Base-by-base conservation (phyloP, 1,140 invertebrate genomes). In the Stratiolaelaps scimitus region DNA sequence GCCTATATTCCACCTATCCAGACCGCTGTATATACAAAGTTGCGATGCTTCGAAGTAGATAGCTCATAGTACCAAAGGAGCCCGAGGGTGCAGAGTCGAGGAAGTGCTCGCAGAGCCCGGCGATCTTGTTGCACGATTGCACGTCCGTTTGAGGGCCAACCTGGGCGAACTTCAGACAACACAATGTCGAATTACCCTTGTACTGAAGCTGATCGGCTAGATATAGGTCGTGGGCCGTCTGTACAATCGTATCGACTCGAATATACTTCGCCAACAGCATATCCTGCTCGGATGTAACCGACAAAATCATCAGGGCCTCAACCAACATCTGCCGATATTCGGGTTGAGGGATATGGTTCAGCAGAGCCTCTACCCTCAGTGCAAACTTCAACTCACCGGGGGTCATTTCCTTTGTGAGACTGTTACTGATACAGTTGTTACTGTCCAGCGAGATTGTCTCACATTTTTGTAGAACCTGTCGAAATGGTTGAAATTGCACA, bases 31-130 rank as follows among this genome's bases (percentile, higher is more conserved):
- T 60, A 26, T 60, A 60, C 26, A 60, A 34, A 0, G 80, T 76
- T 45, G 86, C 85, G 17, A 91, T 82, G 47, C 92, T 88, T 72
- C 89, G 82, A 30, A 91, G 88, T 71, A 98, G 82, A 72, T 98
- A 98, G 0, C 92, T 94, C 89, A 97, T 96, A 19, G 94, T 97
- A 66, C 95, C 95, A 77, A 84, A 97, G 72, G 85, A 85, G 46
- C 95, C 95, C 75, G 91, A 95, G 5, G 95, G 95, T 20, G 95
- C 94, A 75, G 86, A 90, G 75, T 98, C 95, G 76, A 97, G 98
- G 73, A 98, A 89, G 77, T 95, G 90, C 76, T 91, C 88, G 76
- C 94, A 98, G 68, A 98, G 90, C 68, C 87, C 89, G 0, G 88
- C 90, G 44, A 91, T 88, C 43, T 92, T 92, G 43, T 88, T 88